Percentiles rank a stretch among this genome's conserved stretches.
These are phyloP conservation scores for Autographa pulchrina DNA, from an alignment of 2,888 invertebrate genomes.

Conservation along the genomic window DNA sequence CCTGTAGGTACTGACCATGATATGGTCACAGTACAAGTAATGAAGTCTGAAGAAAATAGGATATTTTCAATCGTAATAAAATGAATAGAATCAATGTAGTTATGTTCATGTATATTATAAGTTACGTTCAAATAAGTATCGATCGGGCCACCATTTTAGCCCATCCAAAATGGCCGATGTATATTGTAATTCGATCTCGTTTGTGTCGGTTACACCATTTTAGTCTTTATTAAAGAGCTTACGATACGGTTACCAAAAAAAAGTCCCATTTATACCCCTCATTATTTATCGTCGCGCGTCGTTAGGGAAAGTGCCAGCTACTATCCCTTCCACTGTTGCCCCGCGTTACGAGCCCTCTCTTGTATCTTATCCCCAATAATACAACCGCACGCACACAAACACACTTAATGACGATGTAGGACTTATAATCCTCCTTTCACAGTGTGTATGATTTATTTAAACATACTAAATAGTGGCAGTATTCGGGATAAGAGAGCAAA, in stretches of 20 bases:
- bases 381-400: not conserved
- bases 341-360: not conserved
- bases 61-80: too few species aligned
- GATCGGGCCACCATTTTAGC: not conserved
- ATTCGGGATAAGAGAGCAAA: not conserved
- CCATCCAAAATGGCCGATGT: constrained; percentile 3
- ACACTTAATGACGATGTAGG: too few species aligned
- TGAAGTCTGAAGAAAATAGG: too few species aligned
- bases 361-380: not conserved
- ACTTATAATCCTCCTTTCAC: not conserved
- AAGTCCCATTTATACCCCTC: not conserved
- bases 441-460: not conserved
- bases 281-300: not conserved
- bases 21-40: too few species aligned
- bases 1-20: too few species aligned
- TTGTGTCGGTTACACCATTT: not conserved
- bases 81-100: not conserved
- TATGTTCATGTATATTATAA: not conserved
- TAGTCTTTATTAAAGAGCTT: not conserved
- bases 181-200: not conserved
- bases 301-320: not conserved
- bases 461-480: not conserved
- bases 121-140: not conserved
- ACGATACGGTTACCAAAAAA: not conserved
- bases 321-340: not conserved